Evolutionary conservation across 2,113 vertebrate species (phyloP).

Genomic region (Syrmaticus mikado): DNA sequence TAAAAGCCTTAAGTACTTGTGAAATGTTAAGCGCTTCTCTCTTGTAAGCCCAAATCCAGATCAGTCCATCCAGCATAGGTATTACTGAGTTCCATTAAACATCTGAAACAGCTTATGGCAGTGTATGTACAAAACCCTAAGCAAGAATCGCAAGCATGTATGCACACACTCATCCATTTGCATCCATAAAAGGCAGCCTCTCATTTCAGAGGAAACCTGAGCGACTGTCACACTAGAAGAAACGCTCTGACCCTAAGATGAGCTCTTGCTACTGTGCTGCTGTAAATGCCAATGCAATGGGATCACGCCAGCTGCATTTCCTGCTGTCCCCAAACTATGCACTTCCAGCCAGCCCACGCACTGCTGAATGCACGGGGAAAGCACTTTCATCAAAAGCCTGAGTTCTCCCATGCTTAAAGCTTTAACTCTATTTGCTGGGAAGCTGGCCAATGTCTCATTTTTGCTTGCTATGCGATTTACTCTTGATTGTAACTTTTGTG

Average conservation of each 20-base stretch:
- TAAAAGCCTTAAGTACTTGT: background rate
- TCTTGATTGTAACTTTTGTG: background rate
- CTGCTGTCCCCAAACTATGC: background rate
- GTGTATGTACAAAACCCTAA: rapidly evolving
- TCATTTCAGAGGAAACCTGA: background rate
- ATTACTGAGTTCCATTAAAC: rapidly evolving
- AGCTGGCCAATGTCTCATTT: background rate
- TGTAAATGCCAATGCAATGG: rapidly evolving
- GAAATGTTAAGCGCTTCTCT: background rate
- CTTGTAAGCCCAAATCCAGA: background rate
- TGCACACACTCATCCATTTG: background rate
- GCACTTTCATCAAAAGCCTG: constrained; percentile 34
- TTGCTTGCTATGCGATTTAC: background rate
- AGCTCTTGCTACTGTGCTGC: background rate
- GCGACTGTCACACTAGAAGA: rapidly evolving
- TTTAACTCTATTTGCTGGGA: background rate
- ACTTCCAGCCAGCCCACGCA: background rate
- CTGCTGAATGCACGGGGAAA: background rate
- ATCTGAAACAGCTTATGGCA: background rate
- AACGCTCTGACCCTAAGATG: background rate
- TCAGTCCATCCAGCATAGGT: rapidly evolving
- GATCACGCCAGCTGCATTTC: background rate
- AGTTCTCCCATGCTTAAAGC: background rate
- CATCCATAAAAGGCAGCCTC: background rate
- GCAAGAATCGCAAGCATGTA: background rate